These are phyloP conservation scores for Peromyscus attwateri DNA, from an alignment of 2,797 vertebrate species.

Conservation along the genomic window DNA sequence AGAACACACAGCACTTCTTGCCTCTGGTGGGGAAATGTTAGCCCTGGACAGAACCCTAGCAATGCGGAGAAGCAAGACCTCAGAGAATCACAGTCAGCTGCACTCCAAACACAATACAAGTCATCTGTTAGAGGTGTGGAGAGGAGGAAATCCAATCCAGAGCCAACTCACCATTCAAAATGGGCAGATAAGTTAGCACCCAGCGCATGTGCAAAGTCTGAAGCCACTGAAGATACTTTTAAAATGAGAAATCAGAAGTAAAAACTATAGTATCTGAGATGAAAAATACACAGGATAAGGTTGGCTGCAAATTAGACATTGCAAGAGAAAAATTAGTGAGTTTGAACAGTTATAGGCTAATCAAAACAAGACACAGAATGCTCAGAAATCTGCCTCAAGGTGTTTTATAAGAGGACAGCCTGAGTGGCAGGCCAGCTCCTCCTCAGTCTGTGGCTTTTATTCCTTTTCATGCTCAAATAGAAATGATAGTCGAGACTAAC, in stretches of 20 bases:
- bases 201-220: not conserved
- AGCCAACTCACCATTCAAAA: not conserved
- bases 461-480: slow-evolving; percentile 64
- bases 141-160: not conserved
- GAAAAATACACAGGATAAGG: not conserved
- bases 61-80: not conserved
- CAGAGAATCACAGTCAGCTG: not conserved
- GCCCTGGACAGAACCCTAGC: not conserved
- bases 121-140: not conserved
- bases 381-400: not conserved
- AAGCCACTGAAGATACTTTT: not conserved
- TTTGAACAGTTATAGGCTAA: not conserved
- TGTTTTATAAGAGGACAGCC: not conserved
- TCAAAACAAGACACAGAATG: not conserved
- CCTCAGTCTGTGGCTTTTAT: not conserved
- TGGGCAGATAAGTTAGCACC: not conserved
- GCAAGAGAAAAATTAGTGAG: not conserved
- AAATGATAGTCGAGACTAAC: slow-evolving; percentile 75
- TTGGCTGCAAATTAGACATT: not conserved
- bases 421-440: not conserved
- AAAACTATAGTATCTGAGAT: not conserved
- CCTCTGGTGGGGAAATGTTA: not conserved
- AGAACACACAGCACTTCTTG: not conserved
- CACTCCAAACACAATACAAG: not conserved
- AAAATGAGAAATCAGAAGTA: not conserved